Evolutionary conservation across 92 coral and sea anemone species (phyloP).

Genomic region (Bergia puertoricense): DNA sequence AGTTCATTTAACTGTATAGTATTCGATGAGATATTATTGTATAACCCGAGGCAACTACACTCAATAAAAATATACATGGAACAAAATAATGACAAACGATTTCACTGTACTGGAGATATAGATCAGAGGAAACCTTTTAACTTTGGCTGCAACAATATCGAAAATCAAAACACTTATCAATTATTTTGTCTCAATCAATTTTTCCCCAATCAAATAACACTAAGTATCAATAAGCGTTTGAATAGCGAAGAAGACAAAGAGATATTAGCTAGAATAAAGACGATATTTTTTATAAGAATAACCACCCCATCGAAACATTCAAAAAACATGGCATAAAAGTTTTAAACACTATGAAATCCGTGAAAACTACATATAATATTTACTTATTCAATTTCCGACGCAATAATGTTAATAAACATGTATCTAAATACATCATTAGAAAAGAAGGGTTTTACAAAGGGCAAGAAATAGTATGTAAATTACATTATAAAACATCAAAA

Average conservation of each 20-base stretch:
- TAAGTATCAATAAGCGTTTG: constrained; percentile 33
- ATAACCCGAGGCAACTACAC: constrained; percentile 21
- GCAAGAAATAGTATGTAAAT: constrained; percentile 14
- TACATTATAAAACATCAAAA: constrained; percentile 20
- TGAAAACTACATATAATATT: neutral
- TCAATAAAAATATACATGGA: constrained; percentile 38
- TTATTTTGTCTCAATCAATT: constrained; percentile 14
- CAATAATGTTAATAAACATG: neutral
- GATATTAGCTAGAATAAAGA: neutral
- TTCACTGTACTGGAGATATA: constrained; percentile 31
- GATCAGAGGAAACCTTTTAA: constrained; percentile 44
- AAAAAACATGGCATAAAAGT: constrained; percentile 23
- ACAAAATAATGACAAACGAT: constrained; percentile 5
- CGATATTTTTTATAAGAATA: constrained; percentile 17
- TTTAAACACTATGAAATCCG: neutral
- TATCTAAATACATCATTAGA: neutral
- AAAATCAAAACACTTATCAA: constrained; percentile 36
- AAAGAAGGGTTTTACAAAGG: neutral
- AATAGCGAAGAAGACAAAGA: neutral
- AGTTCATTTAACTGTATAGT: neutral
- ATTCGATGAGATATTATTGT: constrained; percentile 29
- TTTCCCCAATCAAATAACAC: constrained; percentile 40
- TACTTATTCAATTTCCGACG: constrained; percentile 14
- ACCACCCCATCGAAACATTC: constrained; percentile 30
- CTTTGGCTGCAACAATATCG: constrained; percentile 33